phyloP scores from a whole-genome alignment of 2,113 vertebrate genomes.

The Sphyrna mokarran region DNA sequence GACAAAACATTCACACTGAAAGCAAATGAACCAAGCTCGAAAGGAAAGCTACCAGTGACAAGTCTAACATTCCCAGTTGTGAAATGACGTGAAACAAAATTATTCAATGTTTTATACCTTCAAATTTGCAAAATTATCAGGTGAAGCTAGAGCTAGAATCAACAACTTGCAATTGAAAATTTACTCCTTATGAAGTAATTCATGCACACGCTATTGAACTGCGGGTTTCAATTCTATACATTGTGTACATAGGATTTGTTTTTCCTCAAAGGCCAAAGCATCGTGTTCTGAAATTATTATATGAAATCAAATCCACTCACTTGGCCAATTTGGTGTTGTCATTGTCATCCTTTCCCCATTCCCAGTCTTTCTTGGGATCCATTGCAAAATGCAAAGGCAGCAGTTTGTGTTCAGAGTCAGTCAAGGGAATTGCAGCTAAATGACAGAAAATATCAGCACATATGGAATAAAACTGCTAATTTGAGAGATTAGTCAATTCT shows the following conservation, averaged over 20 bases:
- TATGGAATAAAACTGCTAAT: neutral
- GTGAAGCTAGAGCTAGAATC: neutral
- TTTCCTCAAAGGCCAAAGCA: neutral
- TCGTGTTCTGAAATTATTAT: neutral
- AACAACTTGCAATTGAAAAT: neutral
- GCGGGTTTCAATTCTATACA: neutral
- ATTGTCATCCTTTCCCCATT: slow-evolving; percentile 91
- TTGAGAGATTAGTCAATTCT: neutral
- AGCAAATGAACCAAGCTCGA: neutral
- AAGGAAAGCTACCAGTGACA: neutral
- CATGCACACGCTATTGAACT: neutral
- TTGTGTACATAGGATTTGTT: neutral
- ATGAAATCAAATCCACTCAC: slow-evolving; percentile 58
- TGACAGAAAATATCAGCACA: slow-evolving; percentile 1
- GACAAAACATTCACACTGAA: neutral
- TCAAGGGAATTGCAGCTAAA: slow-evolving; percentile 92
- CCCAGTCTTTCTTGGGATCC: slow-evolving; percentile 93
- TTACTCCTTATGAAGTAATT: neutral
- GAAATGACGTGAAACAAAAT: neutral
- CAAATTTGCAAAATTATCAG: neutral
- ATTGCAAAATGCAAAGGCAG: slow-evolving; percentile 94
- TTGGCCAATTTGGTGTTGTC: slow-evolving; percentile 87
- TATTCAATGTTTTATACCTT: neutral
- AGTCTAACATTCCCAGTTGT: neutral
- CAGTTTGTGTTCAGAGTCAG: slow-evolving; percentile 95